A percentile compares a stretch with the other conserved stretches of the same genome.
phyloP scores from a whole-genome alignment of 2,113 vertebrate species.

The Leiothrix lutea region DNA sequence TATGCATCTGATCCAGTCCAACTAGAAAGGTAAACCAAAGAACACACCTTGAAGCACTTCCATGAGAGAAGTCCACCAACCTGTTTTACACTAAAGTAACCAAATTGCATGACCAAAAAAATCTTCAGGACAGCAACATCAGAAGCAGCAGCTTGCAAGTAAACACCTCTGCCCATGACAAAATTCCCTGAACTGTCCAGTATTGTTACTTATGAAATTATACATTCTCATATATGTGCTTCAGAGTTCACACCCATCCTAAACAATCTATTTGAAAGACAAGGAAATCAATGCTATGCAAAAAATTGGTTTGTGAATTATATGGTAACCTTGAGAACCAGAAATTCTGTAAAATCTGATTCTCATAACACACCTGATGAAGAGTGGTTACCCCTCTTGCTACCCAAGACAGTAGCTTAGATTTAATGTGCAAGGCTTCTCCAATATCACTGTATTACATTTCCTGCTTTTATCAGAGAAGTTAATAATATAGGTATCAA shows the following conservation, averaged over 20 bases:
- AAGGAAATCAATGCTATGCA: neutral
- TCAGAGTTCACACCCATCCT: neutral
- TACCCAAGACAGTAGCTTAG: conserved; percentile 31
- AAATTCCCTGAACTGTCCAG: neutral
- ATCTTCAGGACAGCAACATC: neutral
- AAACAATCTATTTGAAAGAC: neutral
- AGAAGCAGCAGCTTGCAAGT: neutral
- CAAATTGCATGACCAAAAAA: neutral
- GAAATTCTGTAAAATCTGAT: neutral
- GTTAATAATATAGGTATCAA: conserved; percentile 61
- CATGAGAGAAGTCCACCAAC: neutral
- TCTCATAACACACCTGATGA: conserved; percentile 6
- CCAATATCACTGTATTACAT: conserved; percentile 42
- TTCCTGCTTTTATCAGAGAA: conserved; percentile 45
- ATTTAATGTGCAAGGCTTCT: conserved; percentile 39
- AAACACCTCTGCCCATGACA: neutral
- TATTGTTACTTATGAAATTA: neutral
- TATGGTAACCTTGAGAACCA: neutral
- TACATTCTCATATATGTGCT: neutral
- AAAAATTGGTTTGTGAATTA: neutral
- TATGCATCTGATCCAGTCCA: neutral
- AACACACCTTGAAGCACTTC: neutral
- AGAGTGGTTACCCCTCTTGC: conserved; percentile 14
- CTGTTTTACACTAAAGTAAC: neutral
- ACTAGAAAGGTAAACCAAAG: neutral